Evolutionary conservation across 2,888 invertebrate species (phyloP), one percentile per base, ranked within the genome.

Genomic region (Belgica antarctica): DNA sequence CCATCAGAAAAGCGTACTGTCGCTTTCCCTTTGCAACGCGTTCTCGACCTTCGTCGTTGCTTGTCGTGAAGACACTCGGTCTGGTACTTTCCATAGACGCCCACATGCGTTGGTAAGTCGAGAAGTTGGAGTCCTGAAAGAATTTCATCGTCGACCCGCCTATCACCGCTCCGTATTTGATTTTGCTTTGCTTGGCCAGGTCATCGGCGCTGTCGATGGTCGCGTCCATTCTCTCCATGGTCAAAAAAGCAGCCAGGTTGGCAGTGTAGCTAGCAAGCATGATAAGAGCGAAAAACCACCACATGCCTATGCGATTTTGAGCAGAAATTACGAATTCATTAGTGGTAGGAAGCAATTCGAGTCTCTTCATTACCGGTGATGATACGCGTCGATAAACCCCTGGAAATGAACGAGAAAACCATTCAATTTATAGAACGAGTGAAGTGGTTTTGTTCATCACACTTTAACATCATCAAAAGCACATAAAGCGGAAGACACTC

Each of bases 261-360:
- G 96, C 96, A 1, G 96, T 96, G 79, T 96, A 96, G 3, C 94
- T 94, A 4, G 94, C 90, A 24, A 93, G 89, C 83, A 96, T 88
- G 77, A 94, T 94, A 69, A 95, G 82, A 0, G 92, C 92, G 78
- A 94, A 94, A 79, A 94, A 94, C 93, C 94, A 94, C 94, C 92
- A 92, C 85, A 92, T 88, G 4, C 91, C 92, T 0, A n/a, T n/a
- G n/a, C n/a, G n/a, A n/a, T n/a, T n/a, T n/a, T 86, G 85, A 19
- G 15, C 4, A n/a, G 7, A 46, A 46, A 7, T 34, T 34, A 8
- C 34, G 15, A 15, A n/a, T n/a, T n/a, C 46, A 46, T 46, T 5
- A 10, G 46, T 31, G 5, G 34, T 31, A 8, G 12, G 5, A 31
- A 31, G 7, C 34, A 46, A 34, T 46, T 46, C 7, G 15, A 46